Evolutionary conservation across 2,797 vertebrate species (phyloP).

Genomic region (Dicrostonyx torquatus): DNA sequence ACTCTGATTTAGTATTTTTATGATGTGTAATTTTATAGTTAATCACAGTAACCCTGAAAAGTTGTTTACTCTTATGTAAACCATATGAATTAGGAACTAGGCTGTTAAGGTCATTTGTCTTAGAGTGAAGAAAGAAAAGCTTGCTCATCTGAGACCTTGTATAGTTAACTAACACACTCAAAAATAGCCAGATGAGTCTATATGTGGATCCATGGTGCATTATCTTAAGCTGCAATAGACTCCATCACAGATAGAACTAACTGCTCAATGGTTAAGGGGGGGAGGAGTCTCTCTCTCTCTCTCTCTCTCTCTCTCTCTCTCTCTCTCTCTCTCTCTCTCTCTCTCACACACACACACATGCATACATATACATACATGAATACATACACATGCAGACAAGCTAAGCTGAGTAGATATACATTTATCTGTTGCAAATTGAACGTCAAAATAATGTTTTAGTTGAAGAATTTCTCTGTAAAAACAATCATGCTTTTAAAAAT

Average conservation of each 20-base stretch:
- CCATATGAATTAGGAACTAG: neutral
- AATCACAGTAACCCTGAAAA: neutral
- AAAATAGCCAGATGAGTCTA: neutral
- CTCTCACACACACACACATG: neutral
- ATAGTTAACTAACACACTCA: neutral
- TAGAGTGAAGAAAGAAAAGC: neutral
- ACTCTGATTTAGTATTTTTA: neutral
- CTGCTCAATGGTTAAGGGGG: neutral
- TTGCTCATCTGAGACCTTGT: neutral
- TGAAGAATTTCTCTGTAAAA: slow-evolving; percentile 61
- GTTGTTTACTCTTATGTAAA: neutral
- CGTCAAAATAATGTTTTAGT: slow-evolving; percentile 59
- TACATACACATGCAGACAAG: neutral
- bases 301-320: too few relatives aligned
- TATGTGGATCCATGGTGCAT: neutral
- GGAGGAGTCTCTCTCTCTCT: too few relatives aligned
- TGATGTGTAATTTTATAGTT: neutral
- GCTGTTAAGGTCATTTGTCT: neutral
- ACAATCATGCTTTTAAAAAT: slow-evolving; percentile 61
- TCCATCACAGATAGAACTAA: neutral
- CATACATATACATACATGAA: neutral
- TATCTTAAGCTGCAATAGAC: neutral
- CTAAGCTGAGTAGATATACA: slow-evolving; percentile 23
- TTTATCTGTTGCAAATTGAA: slow-evolving; percentile 64
- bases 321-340: too few relatives aligned